These are phyloP conservation scores for Tinea pellionella DNA, from an alignment of 2,888 invertebrate genomes.

Conservation along the genomic window DNA sequence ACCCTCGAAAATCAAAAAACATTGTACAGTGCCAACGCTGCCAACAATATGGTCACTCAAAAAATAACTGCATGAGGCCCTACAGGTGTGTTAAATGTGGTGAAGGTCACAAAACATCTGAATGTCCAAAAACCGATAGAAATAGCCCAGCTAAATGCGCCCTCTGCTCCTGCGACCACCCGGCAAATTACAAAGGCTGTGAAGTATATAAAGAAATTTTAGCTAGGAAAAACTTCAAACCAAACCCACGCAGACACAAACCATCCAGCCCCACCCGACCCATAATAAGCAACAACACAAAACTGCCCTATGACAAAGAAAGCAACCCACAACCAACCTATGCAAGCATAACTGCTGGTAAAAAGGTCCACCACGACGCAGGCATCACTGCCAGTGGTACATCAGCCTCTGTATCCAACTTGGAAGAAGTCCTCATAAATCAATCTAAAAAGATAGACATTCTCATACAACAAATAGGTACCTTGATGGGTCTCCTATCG, in stretches of 20 bases:
- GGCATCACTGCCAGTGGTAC: neutral
- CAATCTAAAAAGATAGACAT: slow-evolving; percentile 19
- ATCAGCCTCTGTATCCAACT: no score
- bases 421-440: slow-evolving; percentile 16
- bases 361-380: no score
- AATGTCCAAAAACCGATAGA: slow-evolving; percentile 19
- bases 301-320: no score
- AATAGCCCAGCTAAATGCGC: slow-evolving; percentile 20
- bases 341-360: no score
- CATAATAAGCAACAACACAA: no score
- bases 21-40: slow-evolving; percentile 21
- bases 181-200: slow-evolving; percentile 19
- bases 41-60: slow-evolving; percentile 22
- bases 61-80: slow-evolving; percentile 21
- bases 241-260: neutral
- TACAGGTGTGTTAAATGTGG: slow-evolving; percentile 22
- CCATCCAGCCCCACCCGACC: neutral
- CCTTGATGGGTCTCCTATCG: slow-evolving; percentile 3
- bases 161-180: slow-evolving; percentile 19
- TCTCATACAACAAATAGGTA: slow-evolving; percentile 19
- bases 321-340: no score
- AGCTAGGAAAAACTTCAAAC: neutral
- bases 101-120: slow-evolving; percentile 20
- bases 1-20: slow-evolving; percentile 20
- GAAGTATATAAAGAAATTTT: slow-evolving; percentile 14